Base-by-base conservation (phyloP, 2,888 invertebrate genomes). In the Caenorhabditis uteleia region DNA sequence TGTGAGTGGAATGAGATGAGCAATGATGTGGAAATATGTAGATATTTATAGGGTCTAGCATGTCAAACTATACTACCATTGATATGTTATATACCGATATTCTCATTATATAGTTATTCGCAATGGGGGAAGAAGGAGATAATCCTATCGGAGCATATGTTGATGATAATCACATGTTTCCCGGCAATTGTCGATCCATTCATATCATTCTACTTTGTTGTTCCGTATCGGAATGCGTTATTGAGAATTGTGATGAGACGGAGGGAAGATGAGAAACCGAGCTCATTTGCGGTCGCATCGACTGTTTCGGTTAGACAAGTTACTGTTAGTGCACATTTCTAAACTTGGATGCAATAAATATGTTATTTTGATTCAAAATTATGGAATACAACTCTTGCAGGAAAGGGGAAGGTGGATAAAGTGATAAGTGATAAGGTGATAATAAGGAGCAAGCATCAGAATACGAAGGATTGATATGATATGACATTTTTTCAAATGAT, bases 141-240 rank as follows among this genome's bases (percentile, higher is more conserved):
- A 39, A n/a, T 62, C 2, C 31, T 62, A 14, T 48, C 49, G 5
- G 64, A 64, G 26, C 64, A 64, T 42, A 49, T 57, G 40, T 42
- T 45, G 8, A 64, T 57, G 57, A 6, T 57, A 12, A 49, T 48
- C 21, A 53, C 57, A 3, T 51, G 64, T 20, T 64, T 64, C 34
- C 64, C 64, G 10, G 51, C 64, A 10, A 29, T 64, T 16, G 48
- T 53, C 26, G 64, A 64, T 40, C 64, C 64, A 29, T 57, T 64
- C 21, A 64, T 64, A 16, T 45, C 64, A 0, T 51, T 53, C 18
- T 57, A 64, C 29, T 64, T 48, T 40, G 49, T 64, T 6, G 42
- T 64, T 29, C 64, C 64, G 3, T 64, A 57, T 42, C 51, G 64
- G 6, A 47, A 64, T 38, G 46, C 64, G 5, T 7, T 45, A 4